A percentile compares a stretch with the other conserved stretches of the same genome.
Evolutionary conservation across 2,113 vertebrate genomes (phyloP).

Genomic region (Xenopus laevis): DNA sequence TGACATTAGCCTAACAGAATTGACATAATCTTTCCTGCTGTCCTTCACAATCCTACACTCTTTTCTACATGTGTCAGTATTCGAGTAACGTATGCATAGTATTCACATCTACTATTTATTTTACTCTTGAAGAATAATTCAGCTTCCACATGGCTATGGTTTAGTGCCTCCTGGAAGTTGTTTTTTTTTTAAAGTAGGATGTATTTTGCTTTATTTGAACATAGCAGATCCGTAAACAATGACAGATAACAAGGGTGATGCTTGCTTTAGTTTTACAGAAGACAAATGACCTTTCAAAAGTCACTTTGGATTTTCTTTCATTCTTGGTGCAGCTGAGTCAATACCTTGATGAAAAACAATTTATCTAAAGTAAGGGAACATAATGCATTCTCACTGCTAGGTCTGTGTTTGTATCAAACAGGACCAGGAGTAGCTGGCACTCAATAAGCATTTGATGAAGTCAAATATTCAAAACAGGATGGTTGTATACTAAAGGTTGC

Average conservation of each 20-base stretch:
- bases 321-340: conserved; percentile 13
- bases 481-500: too few relatives aligned
- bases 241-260: conserved; percentile 10
- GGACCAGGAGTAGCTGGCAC: not conserved
- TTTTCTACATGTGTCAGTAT: too few relatives aligned
- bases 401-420: conserved; percentile 9
- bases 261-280: conserved; percentile 7
- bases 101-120: not conserved
- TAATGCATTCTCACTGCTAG: not conserved
- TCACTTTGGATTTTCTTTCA: conserved; percentile 18
- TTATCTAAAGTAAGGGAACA: conserved; percentile 12
- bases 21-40: too few relatives aligned
- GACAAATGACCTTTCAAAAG: conserved; percentile 25
- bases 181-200: conserved; percentile 2
- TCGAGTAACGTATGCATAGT: not conserved
- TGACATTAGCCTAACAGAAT: too few relatives aligned
- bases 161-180: too few relatives aligned
- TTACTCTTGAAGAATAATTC: not conserved
- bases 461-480: too few relatives aligned
- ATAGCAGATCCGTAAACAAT: conserved; percentile 7
- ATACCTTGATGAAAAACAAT: conserved; percentile 15
- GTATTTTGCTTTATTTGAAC: not conserved
- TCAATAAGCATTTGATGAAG: not conserved
- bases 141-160: not conserved
- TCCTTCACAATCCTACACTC: too few relatives aligned